phyloP scores from a whole-genome alignment of 2,113 vertebrate species.

The Bothrops jararaca region DNA sequence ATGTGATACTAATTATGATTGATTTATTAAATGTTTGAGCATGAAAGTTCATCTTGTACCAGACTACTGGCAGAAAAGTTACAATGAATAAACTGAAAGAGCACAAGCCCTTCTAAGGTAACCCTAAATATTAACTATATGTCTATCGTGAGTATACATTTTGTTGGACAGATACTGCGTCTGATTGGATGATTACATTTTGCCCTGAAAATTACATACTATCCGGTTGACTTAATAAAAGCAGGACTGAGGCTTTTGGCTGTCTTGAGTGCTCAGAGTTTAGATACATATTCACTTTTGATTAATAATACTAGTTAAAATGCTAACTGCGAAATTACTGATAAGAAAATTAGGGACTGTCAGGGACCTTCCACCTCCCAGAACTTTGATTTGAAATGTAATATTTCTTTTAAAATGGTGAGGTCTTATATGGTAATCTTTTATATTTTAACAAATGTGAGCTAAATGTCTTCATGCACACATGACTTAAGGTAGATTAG shows the following conservation, averaged over 20 bases:
- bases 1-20: neutral
- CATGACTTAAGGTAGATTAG: neutral
- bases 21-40: neutral
- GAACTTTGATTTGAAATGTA: neutral
- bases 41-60: constrained; percentile 25
- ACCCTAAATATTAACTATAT: neutral
- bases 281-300: neutral
- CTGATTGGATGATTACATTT: constrained; percentile 8
- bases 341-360: neutral
- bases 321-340: neutral
- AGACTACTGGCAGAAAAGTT: constrained; percentile 18
- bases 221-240: constrained; percentile 35
- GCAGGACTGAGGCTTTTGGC: constrained; percentile 32
- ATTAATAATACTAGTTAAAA: neutral
- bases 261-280: accelerated
- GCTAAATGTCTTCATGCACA: neutral
- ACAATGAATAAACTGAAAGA: neutral
- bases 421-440: neutral
- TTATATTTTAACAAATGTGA: neutral
- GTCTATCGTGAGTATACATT: constrained; percentile 4
- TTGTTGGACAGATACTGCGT: neutral
- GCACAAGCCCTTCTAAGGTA: neutral
- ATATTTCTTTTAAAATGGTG: neutral
- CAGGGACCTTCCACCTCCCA: neutral
- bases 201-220: neutral